Evolutionary conservation across 2,113 vertebrate genomes (phyloP), one percentile per base, ranked within the genome.

Genomic region (Camelus dromedarius): DNA sequence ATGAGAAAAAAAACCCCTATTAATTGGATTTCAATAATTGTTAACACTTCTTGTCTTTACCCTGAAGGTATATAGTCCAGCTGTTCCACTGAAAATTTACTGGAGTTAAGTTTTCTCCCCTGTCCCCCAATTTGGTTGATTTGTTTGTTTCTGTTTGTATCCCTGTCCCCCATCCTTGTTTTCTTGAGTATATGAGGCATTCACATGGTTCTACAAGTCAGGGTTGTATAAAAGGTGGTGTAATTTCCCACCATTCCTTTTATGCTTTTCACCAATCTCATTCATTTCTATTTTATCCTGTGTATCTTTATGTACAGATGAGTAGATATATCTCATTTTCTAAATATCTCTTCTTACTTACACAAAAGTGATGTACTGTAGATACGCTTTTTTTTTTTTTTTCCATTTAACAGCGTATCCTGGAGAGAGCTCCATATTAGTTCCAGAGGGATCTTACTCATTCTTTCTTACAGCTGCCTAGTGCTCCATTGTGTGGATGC

Each of bases 301-400:
- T 32, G 20, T 86, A 93, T 97, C 32, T 48, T 95, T 48, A 89
- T 42, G 30, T 6, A 86, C 8, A 94, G 64, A 67, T 90, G 16
- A 91, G 32, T 56, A 54, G 32, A 20, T 62, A 35, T 1, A 30
- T 54, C 13, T 30, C 86, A 66, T 77, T 64, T 87, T 92, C 32
- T 70, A 84, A 93, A 70, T 87, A 64, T 66, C 32, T 69, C 42
- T 90, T 58, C 16, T 89, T 82, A 84, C 24, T 76, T 48, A 48
- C 3, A 35, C 50, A 96, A 80, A 89, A 84, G 70, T 60, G 67
- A 46, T 26, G 89, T 83, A 32, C 18, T 75, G 4, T 38, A 70
- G 35, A 80, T 60, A 66, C 50, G 24, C 28, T 84, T 86, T 91
- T 86, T 91, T 48, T 86, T 91, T 48, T 22, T 66, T 76, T 80